A percentile compares a stretch with the other conserved stretches of the same genome.
Evolutionary conservation across 1,140 invertebrate species (phyloP).

Genomic region (Wasmannia auropunctata): DNA sequence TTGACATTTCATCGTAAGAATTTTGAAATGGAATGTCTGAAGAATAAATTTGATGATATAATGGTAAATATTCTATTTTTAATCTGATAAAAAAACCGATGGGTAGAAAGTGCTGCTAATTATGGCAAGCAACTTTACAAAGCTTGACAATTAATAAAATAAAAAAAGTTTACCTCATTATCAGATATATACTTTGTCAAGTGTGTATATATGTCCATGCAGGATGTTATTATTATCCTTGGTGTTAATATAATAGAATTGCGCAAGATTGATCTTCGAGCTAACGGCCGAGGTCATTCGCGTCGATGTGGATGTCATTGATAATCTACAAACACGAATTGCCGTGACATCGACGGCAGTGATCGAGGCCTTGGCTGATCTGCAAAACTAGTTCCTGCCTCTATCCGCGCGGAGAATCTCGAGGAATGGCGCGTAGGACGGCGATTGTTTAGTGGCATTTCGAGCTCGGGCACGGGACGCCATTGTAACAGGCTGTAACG

Average conservation of each 20-base stretch:
- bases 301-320: conserved; percentile 28
- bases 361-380: conserved; percentile 70
- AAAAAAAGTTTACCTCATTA: not conserved
- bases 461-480: conserved; percentile 24
- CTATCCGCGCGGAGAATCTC: conserved; percentile 67
- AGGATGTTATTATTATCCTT: not conserved
- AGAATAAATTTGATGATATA: not conserved
- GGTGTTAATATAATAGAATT: not conserved
- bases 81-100: not conserved
- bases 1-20: not conserved
- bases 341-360: conserved; percentile 68
- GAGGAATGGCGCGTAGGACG: conserved; percentile 66
- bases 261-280: not conserved
- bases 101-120: not conserved
- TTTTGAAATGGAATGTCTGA: not conserved
- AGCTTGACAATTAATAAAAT: not conserved
- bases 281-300: conserved; percentile 2
- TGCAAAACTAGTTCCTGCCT: conserved; percentile 68
- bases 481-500: conserved; percentile 68
- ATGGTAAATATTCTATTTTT: not conserved
- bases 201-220: not conserved
- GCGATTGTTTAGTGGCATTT: conserved; percentile 70
- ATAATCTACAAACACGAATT: conserved; percentile 55
- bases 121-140: not conserved
- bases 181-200: not conserved